Percentiles rank a stretch among this genome's conserved stretches.
Evolutionary conservation across 2,797 vertebrate species (phyloP).

Genomic region (Myripristis jacobus): DNA sequence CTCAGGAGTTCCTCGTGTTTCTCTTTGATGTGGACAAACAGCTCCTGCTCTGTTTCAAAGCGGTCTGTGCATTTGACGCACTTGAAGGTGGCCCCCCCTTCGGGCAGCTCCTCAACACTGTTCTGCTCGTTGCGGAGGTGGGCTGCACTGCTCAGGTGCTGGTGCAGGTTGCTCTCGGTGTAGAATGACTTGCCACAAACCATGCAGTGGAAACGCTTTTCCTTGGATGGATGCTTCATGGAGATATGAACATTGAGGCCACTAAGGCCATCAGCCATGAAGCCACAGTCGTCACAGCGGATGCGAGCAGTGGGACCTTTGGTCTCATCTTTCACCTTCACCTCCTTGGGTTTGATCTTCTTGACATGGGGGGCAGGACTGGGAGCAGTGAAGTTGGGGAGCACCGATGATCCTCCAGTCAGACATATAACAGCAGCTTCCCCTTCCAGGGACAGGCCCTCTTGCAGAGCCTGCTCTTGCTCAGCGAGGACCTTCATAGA

Average conservation of each 20-base stretch:
- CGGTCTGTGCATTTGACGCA: conserved; percentile 97
- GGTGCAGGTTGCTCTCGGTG: conserved; percentile 96
- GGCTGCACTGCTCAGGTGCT: conserved; percentile 94
- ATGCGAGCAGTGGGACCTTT: conserved; percentile 82
- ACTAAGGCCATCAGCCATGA: conserved; percentile 95
- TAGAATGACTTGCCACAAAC: conserved; percentile 99
- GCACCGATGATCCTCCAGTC: conserved; percentile 45
- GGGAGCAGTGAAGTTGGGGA: conserved; percentile 21
- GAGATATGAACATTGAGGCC: conserved; percentile 98
- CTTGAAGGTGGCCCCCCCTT: conserved; percentile 95
- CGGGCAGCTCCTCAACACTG: conserved; percentile 94
- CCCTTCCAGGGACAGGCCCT: conserved; percentile 62
- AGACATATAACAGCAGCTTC: conserved; percentile 68
- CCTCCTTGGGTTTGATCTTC: conserved; percentile 66
- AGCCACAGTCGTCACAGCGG: conserved; percentile 96
- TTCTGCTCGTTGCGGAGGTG: conserved; percentile 95
- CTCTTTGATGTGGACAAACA: conserved; percentile 98
- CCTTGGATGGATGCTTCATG: conserved; percentile 98
- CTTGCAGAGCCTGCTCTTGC: conserved; percentile 74
- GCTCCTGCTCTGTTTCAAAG: conserved; percentile 93
- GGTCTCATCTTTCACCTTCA: conserved; percentile 40
- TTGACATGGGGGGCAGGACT: conserved; percentile 39
- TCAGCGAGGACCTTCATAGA: conserved; percentile 86
- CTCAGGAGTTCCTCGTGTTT: conserved; percentile 96
- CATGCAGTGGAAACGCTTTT: conserved; percentile 97